Evolutionary conservation across 2,797 vertebrate species (phyloP).

Genomic region (Rhynchotus rufescens): DNA sequence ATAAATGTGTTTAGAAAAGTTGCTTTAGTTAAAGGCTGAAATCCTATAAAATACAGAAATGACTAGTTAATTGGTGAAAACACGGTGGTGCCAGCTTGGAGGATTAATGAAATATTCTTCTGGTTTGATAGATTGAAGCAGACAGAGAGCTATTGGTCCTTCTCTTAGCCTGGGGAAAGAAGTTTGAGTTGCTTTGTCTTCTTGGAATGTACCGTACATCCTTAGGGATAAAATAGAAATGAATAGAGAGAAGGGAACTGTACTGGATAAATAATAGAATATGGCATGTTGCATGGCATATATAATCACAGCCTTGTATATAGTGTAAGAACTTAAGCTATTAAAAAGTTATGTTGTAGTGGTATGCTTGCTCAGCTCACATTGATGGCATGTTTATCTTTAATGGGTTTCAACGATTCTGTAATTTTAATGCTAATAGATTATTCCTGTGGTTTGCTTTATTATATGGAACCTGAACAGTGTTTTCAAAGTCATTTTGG

Average conservation of each 20-base stretch:
- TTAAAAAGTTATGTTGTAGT: neutral
- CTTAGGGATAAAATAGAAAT: neutral
- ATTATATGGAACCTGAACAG: neutral
- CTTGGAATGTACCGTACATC: neutral
- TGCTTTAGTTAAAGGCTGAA: neutral
- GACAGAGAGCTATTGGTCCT: neutral
- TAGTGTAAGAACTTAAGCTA: neutral
- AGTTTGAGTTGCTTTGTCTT: neutral
- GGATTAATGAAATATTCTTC: neutral
- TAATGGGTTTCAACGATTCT: neutral
- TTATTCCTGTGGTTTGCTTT: conserved; percentile 35
- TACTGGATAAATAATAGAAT: neutral
- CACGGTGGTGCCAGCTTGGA: neutral
- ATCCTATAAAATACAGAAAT: neutral
- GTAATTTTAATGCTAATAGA: conserved; percentile 4
- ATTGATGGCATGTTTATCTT: neutral
- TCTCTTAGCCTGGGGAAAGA: neutral
- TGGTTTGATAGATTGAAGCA: neutral
- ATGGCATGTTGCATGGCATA: neutral
- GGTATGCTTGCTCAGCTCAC: neutral
- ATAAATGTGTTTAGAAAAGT: neutral
- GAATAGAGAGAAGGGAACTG: neutral
- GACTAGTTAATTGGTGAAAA: neutral
- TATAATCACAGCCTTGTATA: neutral
- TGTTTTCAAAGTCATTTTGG: conserved; percentile 17